These are phyloP conservation scores for Cynodonichthys magdalenae DNA, from an alignment of 2,797 vertebrate genomes.

Conservation along the genomic window DNA sequence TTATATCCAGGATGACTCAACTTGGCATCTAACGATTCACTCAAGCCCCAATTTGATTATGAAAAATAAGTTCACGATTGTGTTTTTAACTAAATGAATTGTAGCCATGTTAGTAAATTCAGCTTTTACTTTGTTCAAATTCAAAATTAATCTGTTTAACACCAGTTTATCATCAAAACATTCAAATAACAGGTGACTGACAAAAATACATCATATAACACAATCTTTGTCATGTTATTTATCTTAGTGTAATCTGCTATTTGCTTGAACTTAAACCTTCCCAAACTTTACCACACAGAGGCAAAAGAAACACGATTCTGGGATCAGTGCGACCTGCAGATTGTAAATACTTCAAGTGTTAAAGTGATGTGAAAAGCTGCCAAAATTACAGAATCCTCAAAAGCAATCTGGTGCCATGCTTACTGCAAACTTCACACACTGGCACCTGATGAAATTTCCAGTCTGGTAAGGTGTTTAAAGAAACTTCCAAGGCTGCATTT, in stretches of 20 bases:
- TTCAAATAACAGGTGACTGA: conserved; percentile 11
- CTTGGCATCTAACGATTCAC: too few species aligned
- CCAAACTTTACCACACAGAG: conserved; percentile 4
- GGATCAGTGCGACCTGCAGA: conserved; percentile 45
- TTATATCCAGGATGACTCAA: too few species aligned
- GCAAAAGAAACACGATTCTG: conserved; percentile 34
- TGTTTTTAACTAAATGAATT: too few species aligned
- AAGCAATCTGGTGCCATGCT: conserved; percentile 61
- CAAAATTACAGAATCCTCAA: conserved; percentile 20
- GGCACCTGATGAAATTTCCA: conserved; percentile 20
- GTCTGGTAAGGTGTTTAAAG: conserved; percentile 5
- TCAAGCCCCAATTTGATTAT: too few species aligned
- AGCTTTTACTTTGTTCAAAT: not conserved
- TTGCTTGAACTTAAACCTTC: conserved; percentile 28
- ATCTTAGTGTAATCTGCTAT: conserved; percentile 31
- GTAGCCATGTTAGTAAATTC: conserved; percentile 1
- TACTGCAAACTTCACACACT: conserved; percentile 40
- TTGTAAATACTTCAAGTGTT: conserved; percentile 18
- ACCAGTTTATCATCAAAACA: conserved; percentile 18
- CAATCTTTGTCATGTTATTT: conserved; percentile 21
- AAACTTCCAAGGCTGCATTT: not conserved
- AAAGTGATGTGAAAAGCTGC: conserved; percentile 13
- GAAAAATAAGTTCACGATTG: too few species aligned
- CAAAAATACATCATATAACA: conserved; percentile 6
- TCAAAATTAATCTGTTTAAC: not conserved